Evolutionary conservation across 1,140 invertebrate species (phyloP).

Genomic region (Euura saliciscinereae): DNA sequence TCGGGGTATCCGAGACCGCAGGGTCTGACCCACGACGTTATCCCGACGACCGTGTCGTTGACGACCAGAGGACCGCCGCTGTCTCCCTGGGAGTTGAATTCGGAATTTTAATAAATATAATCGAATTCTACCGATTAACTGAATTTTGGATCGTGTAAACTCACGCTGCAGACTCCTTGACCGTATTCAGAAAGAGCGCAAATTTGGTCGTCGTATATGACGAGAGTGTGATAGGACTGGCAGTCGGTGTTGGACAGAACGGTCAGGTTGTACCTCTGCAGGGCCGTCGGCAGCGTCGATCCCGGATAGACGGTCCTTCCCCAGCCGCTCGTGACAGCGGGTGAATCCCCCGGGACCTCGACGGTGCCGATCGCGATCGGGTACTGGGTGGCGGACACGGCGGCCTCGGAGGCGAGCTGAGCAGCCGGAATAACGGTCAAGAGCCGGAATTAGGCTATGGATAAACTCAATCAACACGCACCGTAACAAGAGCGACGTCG

Average conservation of each 20-base stretch:
- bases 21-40: constrained; percentile 65
- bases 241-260: constrained; percentile 22
- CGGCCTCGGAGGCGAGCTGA: constrained; percentile 14
- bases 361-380: constrained; percentile 17
- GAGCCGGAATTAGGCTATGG: not conserved
- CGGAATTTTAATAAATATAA: not conserved
- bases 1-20: constrained; percentile 65
- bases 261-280: constrained; percentile 20
- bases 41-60: constrained; percentile 53
- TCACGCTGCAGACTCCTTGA: constrained; percentile 28
- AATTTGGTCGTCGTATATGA: constrained; percentile 22
- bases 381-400: not conserved
- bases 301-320: constrained; percentile 11
- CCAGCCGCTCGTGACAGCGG: constrained; percentile 23
- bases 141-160: constrained; percentile 2
- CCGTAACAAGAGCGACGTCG: constrained; percentile 21
- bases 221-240: constrained; percentile 17
- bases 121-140: constrained; percentile 5
- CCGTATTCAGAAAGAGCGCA: constrained; percentile 23
- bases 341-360: constrained; percentile 12
- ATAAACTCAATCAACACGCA: not conserved
- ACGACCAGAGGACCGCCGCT: constrained; percentile 61
- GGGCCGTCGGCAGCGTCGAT: constrained; percentile 14
- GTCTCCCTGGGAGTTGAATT: constrained; percentile 56
- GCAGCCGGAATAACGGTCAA: not conserved